Conservation (phyloP, 2,113 vertebrate genomes). For the Limanda limanda region DNA sequence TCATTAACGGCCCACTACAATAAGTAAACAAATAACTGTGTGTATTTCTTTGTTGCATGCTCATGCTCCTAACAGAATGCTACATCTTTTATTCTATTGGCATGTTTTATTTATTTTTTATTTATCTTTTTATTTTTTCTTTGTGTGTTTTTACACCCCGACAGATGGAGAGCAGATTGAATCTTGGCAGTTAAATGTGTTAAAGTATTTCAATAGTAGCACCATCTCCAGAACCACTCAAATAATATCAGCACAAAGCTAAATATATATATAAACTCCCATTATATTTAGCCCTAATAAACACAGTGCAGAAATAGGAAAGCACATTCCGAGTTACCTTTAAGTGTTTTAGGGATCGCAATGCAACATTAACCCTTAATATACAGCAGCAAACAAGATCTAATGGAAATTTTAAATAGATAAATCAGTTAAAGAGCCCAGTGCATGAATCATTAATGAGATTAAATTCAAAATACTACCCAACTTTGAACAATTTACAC, state of each 20-base stretch:
- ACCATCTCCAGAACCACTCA: not conserved
- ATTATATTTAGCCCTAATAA: not conserved
- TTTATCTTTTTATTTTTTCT: not conserved
- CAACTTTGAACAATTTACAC: slow-evolving; percentile 57
- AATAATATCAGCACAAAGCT: slow-evolving; percentile 1
- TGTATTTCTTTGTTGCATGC: slow-evolving; percentile 7
- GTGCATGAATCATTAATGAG: slow-evolving; percentile 39
- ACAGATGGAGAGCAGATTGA: slow-evolving; percentile 31
- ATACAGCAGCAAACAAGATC: too few relatives aligned
- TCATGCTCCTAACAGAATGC: not conserved
- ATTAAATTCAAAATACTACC: slow-evolving; percentile 41
- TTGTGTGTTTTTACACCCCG: not conserved
- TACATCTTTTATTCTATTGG: not conserved
- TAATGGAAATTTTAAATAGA: not conserved
- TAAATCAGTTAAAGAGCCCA: slow-evolving; percentile 46
- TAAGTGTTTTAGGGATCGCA: too few relatives aligned
- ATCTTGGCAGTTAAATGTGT: slow-evolving; percentile 27
- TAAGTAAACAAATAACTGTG: not conserved
- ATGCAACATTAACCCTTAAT: not conserved
- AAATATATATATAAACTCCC: not conserved
- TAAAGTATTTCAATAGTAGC: not conserved
- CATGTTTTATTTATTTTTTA: not conserved
- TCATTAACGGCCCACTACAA: not conserved
- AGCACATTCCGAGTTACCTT: not conserved
- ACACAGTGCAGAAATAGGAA: not conserved